These are phyloP conservation scores for Phenganax stokvisi DNA, from an alignment of 92 coral and sea anemone species.

Conservation along the genomic window DNA sequence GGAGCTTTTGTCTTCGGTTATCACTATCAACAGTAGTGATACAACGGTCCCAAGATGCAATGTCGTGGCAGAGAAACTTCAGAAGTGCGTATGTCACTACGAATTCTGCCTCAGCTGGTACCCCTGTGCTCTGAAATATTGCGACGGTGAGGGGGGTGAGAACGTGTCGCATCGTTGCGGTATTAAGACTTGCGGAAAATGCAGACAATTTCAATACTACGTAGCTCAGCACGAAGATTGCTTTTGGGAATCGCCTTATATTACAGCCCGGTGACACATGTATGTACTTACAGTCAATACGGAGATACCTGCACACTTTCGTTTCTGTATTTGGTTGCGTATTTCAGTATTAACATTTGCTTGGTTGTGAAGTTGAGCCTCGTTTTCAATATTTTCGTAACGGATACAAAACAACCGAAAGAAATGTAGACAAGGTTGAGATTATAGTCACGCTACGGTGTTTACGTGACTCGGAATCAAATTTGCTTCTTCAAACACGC, in stretches of 20 bases:
- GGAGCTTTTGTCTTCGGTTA: constrained; percentile 22
- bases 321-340: no score
- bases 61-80: constrained; percentile 13
- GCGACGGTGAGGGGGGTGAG: constrained; percentile 55
- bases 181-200: constrained; percentile 93
- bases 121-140: constrained; percentile 83
- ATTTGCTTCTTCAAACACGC: no score
- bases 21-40: constrained; percentile 15
- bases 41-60: constrained; percentile 1
- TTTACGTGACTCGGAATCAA: no score
- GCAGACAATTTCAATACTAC: constrained; percentile 72
- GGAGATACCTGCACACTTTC: no score
- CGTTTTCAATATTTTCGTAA: no score
- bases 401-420: no score
- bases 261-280: background rate
- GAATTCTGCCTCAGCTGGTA: constrained; percentile 87
- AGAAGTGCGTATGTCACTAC: constrained; percentile 64
- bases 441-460: no score
- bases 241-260: constrained; percentile 68
- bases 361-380: no score
- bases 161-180: constrained; percentile 72
- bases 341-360: no score
- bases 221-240: constrained; percentile 66
- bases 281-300: no score
- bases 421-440: no score